Base-by-base conservation (phyloP, 2,888 invertebrate species). In the Himalopsyche anomala region DNA sequence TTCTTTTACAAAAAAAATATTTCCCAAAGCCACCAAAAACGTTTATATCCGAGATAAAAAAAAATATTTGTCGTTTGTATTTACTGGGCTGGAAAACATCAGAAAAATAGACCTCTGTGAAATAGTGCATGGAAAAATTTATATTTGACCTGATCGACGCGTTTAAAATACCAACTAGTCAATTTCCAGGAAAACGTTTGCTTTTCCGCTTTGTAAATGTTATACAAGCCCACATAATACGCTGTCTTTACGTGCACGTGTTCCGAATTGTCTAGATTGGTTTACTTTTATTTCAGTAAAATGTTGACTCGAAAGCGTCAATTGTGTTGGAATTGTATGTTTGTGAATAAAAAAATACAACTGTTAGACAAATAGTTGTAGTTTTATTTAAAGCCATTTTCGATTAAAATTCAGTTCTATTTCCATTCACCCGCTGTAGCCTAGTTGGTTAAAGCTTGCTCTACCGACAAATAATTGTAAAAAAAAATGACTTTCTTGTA, bases 111-210 rank as follows among this genome's bases (percentile, higher is more conserved):
- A 6, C 8, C 62, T 8, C 9, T 28, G 62, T 62, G 11, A 62
- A 62, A 62, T n/a, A 62, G 62, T 62, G 62, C 62, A 62, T 28
- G 19, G 62, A 28, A 62, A 62, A 62, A 62, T 62, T 62, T 62
- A 19, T 19, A 62, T 62, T 62, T 62, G 28, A n/a, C 62, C 62
- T 62, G 62, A 62, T 62, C 62, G 62, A 19, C 62, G 62, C 28
- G 62, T 62, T 62, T 19, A 62, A 62, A 62, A n/a, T 62, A 62
- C 28, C 62, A 62, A 62, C n/a, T 28, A 62, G 62, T 62, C 9
- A 19, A 8, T 62, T 62, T 62, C 28, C 17, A 28, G 9, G 17
- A n/a, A 62, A 28, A 19, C 8, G 62, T 62, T 62, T 19, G 28
- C 11, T n/a, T 62, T 62, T 62, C 19, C 28, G 62, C 28, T 62